Evolutionary conservation across 2,797 vertebrate genomes (phyloP).

Genomic region (Schizopygopsis malacanthus): DNA sequence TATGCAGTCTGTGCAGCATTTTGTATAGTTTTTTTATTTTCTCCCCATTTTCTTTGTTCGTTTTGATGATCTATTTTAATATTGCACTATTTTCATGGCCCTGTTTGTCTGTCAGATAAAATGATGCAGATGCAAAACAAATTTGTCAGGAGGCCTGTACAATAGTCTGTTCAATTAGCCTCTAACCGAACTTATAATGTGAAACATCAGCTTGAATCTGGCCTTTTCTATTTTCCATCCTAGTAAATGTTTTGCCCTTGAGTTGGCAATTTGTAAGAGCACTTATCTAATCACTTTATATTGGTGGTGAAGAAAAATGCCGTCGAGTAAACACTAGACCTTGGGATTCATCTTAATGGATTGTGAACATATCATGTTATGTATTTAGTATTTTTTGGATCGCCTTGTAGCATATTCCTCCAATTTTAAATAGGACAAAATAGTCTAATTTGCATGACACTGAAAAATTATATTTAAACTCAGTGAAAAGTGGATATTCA

Average conservation of each 20-base stretch:
- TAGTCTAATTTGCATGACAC: constrained; percentile 27
- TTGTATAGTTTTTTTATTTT: neutral
- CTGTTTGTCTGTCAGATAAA: neutral
- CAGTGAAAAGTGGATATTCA: constrained; percentile 26
- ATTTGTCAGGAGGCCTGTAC: neutral
- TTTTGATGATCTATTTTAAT: neutral
- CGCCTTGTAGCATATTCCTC: neutral
- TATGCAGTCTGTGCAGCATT: neutral
- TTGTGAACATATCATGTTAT: constrained; percentile 19
- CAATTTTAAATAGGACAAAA: neutral
- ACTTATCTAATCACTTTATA: constrained; percentile 18
- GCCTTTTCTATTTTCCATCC: neutral
- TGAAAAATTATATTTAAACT: constrained; percentile 28
- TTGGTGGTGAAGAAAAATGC: constrained; percentile 4
- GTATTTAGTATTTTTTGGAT: neutral
- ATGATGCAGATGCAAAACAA: neutral
- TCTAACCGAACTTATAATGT: neutral
- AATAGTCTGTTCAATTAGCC: neutral
- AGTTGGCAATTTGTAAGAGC: neutral
- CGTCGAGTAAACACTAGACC: constrained; percentile 11
- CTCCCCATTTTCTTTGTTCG: neutral
- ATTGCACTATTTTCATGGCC: neutral
- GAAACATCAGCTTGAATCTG: neutral
- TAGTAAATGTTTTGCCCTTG: constrained; percentile 6
- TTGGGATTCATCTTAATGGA: constrained; percentile 11